Conservation (phyloP, 2,797 vertebrate species). For the Glyptemys insculpta region DNA sequence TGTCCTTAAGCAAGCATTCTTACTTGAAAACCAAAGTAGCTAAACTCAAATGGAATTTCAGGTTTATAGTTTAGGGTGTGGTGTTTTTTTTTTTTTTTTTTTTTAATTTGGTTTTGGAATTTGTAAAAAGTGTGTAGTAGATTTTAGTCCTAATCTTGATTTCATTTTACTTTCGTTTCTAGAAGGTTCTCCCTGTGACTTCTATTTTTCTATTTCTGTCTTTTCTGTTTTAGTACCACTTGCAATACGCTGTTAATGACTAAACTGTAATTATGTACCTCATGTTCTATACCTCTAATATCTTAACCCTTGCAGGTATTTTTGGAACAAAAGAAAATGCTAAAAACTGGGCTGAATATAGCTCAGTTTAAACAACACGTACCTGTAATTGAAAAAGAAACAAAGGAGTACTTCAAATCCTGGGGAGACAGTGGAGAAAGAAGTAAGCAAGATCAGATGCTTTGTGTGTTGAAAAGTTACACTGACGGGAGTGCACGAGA, state of each 20-base stretch:
- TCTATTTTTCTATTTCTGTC: not conserved
- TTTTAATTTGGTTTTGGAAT: not conserved
- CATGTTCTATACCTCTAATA: not conserved
- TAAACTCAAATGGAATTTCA: not conserved
- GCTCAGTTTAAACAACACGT: slow-evolving; percentile 93
- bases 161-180: not conserved
- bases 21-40: not conserved
- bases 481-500: not conserved
- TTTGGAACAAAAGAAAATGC: slow-evolving; percentile 98
- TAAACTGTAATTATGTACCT: not conserved
- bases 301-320: slow-evolving; percentile 85
- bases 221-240: not conserved
- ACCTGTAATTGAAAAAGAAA: slow-evolving; percentile 93
- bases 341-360: slow-evolving; percentile 96
- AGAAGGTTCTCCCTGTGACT: not conserved
- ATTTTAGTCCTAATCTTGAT: not conserved
- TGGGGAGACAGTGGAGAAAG: slow-evolving; percentile 95
- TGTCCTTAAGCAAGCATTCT: not conserved
- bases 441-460: slow-evolving; percentile 83
- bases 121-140: not conserved
- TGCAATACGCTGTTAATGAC: not conserved
- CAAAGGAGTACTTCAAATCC: slow-evolving; percentile 91
- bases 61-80: not conserved
- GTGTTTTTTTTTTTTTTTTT: too few species aligned
- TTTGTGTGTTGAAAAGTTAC: not conserved